These are phyloP conservation scores for Thripadectes ignobilis DNA, from an alignment of 2,797 vertebrate species.

Conservation along the genomic window DNA sequence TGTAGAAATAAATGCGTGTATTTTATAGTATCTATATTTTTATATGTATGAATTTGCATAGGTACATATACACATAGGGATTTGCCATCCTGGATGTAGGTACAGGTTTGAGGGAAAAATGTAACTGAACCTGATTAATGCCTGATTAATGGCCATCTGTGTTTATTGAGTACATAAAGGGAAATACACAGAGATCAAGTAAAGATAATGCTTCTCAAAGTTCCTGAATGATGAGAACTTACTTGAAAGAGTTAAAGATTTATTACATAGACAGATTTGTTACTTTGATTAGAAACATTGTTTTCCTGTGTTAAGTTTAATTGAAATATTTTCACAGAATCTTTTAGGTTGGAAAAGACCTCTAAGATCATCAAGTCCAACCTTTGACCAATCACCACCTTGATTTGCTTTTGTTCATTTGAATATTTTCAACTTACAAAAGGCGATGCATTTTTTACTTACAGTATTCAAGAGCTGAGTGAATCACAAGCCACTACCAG, in stretches of 20 bases:
- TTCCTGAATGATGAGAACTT: neutral
- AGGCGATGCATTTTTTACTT: neutral
- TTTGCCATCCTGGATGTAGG: neutral
- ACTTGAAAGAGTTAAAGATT: neutral
- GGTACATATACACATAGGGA: neutral
- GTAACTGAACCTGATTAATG: neutral
- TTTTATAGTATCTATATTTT: neutral
- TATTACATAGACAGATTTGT: neutral
- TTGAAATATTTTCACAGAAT: neutral
- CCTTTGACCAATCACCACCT: neutral
- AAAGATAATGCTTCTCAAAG: neutral
- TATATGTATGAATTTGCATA: neutral
- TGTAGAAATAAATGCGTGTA: neutral
- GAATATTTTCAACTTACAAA: neutral
- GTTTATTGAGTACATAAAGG: neutral
- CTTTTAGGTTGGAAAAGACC: neutral
- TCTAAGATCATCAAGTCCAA: neutral
- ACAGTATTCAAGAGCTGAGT: neutral
- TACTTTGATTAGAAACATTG: neutral
- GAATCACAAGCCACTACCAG: neutral
- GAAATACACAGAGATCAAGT: neutral
- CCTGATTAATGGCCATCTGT: neutral
- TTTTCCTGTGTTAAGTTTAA: neutral
- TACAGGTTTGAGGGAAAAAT: neutral
- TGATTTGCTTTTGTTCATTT: neutral